phyloP scores from a whole-genome alignment of 2,888 invertebrate genomes.

The Labia minor region DNA sequence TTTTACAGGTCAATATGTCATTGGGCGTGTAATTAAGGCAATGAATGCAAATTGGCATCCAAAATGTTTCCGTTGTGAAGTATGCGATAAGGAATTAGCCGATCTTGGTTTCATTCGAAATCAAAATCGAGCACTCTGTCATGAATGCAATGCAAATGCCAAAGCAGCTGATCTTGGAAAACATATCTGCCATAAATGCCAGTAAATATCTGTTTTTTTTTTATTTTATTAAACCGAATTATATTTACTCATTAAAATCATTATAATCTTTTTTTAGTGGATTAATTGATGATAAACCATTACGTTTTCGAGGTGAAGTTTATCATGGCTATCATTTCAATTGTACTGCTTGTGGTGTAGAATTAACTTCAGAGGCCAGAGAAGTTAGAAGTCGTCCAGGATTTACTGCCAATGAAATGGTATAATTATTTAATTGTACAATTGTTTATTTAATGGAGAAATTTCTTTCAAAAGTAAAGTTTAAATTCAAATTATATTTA shows the following conservation, averaged over 20 bases:
- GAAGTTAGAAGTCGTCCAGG: constrained; percentile 89
- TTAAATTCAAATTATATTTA: constrained; percentile 9
- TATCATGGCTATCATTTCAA: constrained; percentile 99
- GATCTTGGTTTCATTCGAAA: constrained; percentile 96
- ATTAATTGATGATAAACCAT: constrained; percentile 79
- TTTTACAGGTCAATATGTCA: constrained; percentile 76
- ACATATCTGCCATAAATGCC: constrained; percentile 97
- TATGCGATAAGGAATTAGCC: constrained; percentile 82
- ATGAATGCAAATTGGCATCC: constrained; percentile 99
- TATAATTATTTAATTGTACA: constrained; percentile 32
- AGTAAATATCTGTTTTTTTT: constrained; percentile 53
- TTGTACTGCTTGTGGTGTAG: constrained; percentile 83
- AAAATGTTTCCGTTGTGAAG: constrained; percentile 90
- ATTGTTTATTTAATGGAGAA: not conserved
- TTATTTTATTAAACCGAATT: not conserved
- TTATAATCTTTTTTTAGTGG: constrained; percentile 49
- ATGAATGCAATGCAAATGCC: constrained; percentile 90
- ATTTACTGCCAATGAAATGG: constrained; percentile 80
- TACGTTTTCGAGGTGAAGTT: constrained; percentile 88
- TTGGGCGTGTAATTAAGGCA: constrained; percentile 97
- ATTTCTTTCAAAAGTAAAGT: not conserved
- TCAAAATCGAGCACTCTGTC: constrained; percentile 77
- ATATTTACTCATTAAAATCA: constrained; percentile 3
- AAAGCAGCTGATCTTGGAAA: constrained; percentile 91
- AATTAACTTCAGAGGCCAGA: constrained; percentile 89